phyloP scores from a whole-genome alignment of 2,113 vertebrate genomes.

The Petaurus breviceps region DNA sequence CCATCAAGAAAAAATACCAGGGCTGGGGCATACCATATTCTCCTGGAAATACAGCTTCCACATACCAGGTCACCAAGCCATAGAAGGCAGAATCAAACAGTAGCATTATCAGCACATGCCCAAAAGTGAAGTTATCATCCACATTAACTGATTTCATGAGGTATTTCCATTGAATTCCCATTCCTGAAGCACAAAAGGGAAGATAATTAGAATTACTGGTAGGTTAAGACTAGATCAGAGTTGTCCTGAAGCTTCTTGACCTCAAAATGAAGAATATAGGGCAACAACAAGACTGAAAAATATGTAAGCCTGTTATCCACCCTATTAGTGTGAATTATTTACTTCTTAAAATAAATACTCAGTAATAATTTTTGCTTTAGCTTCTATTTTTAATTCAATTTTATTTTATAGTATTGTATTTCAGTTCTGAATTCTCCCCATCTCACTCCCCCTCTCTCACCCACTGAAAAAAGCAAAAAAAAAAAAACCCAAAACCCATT shows the following conservation, averaged over 20 bases:
- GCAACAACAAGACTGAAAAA: background rate
- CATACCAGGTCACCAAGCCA: conserved; percentile 92
- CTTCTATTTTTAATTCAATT: background rate
- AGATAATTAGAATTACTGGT: background rate
- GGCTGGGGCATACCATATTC: conserved; percentile 95
- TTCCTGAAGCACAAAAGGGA: conserved; percentile 81
- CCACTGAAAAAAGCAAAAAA: background rate
- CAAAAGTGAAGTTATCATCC: conserved; percentile 95
- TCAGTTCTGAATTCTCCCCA: background rate
- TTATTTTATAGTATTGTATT: background rate
- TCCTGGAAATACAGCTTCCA: conserved; percentile 95
- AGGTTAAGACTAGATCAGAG: background rate
- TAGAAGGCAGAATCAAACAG: conserved; percentile 92
- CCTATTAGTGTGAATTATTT: background rate
- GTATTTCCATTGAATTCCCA: conserved; percentile 94
- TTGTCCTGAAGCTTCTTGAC: background rate
- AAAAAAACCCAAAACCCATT: background rate
- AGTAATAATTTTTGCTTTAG: background rate
- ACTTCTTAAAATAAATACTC: background rate
- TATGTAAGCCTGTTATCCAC: background rate
- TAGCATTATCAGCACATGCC: conserved; percentile 92
- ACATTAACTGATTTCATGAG: conserved; percentile 92
- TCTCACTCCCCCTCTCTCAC: background rate
- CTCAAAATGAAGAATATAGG: background rate
- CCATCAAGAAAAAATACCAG: conserved; percentile 95